Percentiles rank a stretch among this genome's conserved stretches.
phyloP scores from a whole-genome alignment of 2,797 vertebrate genomes.

The Novumbra hubbsi region DNA sequence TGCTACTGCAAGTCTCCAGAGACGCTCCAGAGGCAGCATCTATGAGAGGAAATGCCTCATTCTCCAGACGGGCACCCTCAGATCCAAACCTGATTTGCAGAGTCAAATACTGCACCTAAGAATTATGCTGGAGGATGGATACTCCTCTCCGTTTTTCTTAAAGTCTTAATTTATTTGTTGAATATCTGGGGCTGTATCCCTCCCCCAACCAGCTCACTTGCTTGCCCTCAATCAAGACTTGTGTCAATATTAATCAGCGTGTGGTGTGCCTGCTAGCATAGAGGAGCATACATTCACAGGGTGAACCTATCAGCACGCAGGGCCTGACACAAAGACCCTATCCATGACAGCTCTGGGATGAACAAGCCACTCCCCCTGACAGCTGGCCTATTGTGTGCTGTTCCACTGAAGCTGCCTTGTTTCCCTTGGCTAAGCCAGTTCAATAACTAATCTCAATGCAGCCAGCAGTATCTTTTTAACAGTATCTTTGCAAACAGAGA shows the following conservation, averaged over 20 bases:
- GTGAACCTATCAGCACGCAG: conserved; percentile 49
- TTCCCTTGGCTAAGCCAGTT: conserved; percentile 66
- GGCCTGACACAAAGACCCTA: conserved; percentile 51
- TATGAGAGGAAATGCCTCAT: not conserved
- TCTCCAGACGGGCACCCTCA: conserved; percentile 4
- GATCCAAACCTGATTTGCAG: not conserved
- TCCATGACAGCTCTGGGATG: conserved; percentile 59
- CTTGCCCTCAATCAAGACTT: conserved; percentile 46
- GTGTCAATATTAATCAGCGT: conserved; percentile 59
- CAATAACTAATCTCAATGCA: conserved; percentile 76
- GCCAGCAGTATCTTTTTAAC: conserved; percentile 50
- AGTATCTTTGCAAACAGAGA: conserved; percentile 53
- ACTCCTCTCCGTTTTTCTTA: not conserved
- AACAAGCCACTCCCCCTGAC: conserved; percentile 65
- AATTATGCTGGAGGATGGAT: not conserved
- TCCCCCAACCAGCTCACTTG: conserved; percentile 31
- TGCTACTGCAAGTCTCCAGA: not conserved
- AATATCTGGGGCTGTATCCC: conserved; percentile 12
- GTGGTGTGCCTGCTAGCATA: conserved; percentile 23
- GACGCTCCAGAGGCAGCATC: not conserved
- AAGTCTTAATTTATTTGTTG: conserved; percentile 17
- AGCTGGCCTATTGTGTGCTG: conserved; percentile 72
- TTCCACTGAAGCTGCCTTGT: conserved; percentile 64
- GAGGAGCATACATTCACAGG: conserved; percentile 5
- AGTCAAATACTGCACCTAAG: not conserved